phyloP scores from a whole-genome alignment of 2,113 vertebrate species.

The Neoarius graeffei region DNA sequence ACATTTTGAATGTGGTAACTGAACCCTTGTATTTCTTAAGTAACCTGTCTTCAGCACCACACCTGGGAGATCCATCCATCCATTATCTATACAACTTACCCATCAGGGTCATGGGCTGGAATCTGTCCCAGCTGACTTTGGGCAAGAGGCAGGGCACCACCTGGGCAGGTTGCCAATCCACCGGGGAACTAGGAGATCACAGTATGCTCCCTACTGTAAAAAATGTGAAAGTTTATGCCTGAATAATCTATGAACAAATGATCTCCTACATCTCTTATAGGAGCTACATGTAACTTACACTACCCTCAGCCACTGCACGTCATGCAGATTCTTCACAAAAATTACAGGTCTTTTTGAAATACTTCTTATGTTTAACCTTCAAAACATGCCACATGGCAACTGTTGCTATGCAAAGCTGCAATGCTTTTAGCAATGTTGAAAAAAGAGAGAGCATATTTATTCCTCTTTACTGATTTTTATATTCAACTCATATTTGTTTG shows the following conservation, averaged over 20 bases:
- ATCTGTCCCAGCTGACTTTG: too few species aligned
- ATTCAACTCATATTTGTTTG: conserved; percentile 36
- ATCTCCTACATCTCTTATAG: neutral
- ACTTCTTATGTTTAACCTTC: conserved; percentile 39
- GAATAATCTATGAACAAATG: neutral
- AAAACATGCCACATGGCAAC: conserved; percentile 30
- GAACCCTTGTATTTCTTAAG: neutral
- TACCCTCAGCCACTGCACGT: conserved; percentile 3
- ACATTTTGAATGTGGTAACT: neutral
- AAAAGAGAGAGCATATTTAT: neutral
- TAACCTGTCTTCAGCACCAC: neutral
- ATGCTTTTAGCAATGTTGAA: conserved; percentile 26
- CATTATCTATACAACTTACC: too few species aligned
- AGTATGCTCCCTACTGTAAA: neutral
- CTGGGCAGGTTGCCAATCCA: too few species aligned
- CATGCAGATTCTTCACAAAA: conserved; percentile 8
- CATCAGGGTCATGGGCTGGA: too few species aligned
- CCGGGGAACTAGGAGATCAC: neutral
- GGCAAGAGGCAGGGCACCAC: too few species aligned
- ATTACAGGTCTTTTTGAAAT: conserved; percentile 24
- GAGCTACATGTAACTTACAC: neutral
- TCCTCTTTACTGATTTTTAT: conserved; percentile 29
- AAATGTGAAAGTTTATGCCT: neutral
- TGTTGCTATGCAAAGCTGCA: conserved; percentile 40
- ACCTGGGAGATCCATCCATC: neutral